Conservation (phyloP, 2,113 vertebrate genomes). For the Castor canadensis region DNA sequence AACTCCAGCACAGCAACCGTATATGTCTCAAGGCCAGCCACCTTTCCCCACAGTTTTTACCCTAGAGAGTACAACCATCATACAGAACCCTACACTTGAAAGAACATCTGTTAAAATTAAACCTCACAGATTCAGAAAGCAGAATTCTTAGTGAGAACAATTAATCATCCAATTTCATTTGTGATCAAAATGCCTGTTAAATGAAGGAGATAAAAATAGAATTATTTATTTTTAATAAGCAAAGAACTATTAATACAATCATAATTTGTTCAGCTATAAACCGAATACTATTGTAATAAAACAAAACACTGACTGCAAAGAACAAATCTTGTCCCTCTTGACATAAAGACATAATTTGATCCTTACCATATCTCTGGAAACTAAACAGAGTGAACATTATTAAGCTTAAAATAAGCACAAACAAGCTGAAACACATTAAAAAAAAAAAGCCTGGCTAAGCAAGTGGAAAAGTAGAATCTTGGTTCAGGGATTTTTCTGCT, state of each 20-base stretch:
- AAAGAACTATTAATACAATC: neutral
- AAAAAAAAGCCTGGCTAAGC: neutral
- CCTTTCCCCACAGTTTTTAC: conserved; percentile 47
- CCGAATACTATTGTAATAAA: neutral
- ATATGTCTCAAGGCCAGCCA: conserved; percentile 59
- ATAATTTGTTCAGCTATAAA: neutral
- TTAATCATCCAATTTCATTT: conserved; percentile 42
- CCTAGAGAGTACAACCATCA: conserved; percentile 32
- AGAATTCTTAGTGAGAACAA: conserved; percentile 39
- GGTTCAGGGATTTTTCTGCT: neutral
- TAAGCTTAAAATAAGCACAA: conserved; percentile 11
- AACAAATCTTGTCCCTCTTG: neutral
- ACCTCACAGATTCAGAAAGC: conserved; percentile 34
- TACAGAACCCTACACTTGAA: conserved; percentile 29
- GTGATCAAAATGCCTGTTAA: conserved; percentile 32
- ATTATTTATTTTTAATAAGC: conserved; percentile 24
- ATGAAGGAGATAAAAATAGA: neutral
- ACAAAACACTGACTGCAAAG: neutral
- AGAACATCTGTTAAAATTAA: conserved; percentile 60
- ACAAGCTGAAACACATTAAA: neutral
- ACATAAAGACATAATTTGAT: neutral
- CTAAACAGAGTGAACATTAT: neutral
- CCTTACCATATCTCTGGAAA: conserved; percentile 29
- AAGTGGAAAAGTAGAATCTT: neutral
- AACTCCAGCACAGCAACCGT: neutral